Base-by-base conservation (phyloP, 2,888 invertebrate species). In the Helleia helle region DNA sequence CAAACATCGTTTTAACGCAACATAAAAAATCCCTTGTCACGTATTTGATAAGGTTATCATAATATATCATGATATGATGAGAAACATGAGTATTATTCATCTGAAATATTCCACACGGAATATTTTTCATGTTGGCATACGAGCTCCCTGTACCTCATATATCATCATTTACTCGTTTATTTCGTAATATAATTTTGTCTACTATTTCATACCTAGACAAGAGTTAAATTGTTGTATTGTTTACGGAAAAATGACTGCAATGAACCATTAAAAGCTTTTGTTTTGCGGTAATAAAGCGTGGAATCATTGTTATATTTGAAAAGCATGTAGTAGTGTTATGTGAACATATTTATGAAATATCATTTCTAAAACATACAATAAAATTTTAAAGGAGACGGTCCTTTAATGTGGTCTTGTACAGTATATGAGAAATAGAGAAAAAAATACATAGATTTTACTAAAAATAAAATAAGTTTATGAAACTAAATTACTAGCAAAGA, bases 1-100 rank as follows among this genome's bases (percentile, higher is more conserved):
- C 15, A 2, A 14, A 14, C 14, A 30, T 12, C 8, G 9, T 14
- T 30, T 14, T 14, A 30, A 38, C 12, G 24, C 7, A 11, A 5
- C 22, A 8, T 8, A 18, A 24, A 22, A 22, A 30, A 39, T 15
- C 7, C 24, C 22, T n/a, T 14, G 39, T 15, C 22, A 30, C 30
- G 30, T 25, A 24, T 39, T 30, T 39, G 30, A 30, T 39, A 39
- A 31, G 8, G 44, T 43, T 43, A 47, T 47, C 44, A 47, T 49
- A 45, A 43, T 49, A 44, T 49, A 45, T 45, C 41, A 42, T 45
- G 40, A 43, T 47, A 43, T 41, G 40, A 43, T 43, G 24, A 18
- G 22, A 41, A 41, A 42, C 38, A 42, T 41, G 43, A 46, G 38
- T 45, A 43, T 47, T 49, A 49, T 49, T 51, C 49, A 48, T 48